phyloP scores from a whole-genome alignment of 2,113 vertebrate genomes.

The Neodon shergylaensis region DNA sequence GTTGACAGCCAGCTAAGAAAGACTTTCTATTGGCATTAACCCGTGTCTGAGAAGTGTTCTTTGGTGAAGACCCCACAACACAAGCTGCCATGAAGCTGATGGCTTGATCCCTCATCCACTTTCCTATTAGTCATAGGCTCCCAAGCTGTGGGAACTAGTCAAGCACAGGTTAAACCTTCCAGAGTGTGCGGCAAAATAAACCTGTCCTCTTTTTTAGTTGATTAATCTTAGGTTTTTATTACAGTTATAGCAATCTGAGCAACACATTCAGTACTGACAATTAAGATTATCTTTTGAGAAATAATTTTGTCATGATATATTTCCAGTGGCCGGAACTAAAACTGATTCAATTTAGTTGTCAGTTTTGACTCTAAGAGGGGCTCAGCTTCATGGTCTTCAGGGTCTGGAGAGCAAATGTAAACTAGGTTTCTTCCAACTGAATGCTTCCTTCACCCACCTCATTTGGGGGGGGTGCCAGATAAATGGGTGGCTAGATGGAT shows the following conservation, averaged over 20 bases:
- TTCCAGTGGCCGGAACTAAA: not conserved
- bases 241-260: not conserved
- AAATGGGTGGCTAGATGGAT: not conserved
- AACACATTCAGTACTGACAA: not conserved
- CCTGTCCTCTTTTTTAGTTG: not conserved
- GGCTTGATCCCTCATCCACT: too few species aligned
- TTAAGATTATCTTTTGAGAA: slow-evolving; percentile 31
- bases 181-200: not conserved
- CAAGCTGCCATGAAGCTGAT: not conserved
- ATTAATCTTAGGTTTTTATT: not conserved
- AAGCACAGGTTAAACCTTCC: not conserved
- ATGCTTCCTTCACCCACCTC: not conserved
- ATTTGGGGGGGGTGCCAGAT: not conserved
- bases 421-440: not conserved
- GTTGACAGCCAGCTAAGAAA: not conserved
- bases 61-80: not conserved
- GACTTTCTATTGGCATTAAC: not conserved
- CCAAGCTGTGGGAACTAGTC: too few species aligned
- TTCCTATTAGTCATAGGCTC: too few species aligned
- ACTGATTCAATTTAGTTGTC: not conserved
- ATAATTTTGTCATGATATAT: not conserved
- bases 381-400: not conserved
- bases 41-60: not conserved
- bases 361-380: not conserved
- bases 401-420: not conserved